These are phyloP conservation scores for Perccottus glenii DNA, from an alignment of 2,113 vertebrate genomes.

Conservation along the genomic window DNA sequence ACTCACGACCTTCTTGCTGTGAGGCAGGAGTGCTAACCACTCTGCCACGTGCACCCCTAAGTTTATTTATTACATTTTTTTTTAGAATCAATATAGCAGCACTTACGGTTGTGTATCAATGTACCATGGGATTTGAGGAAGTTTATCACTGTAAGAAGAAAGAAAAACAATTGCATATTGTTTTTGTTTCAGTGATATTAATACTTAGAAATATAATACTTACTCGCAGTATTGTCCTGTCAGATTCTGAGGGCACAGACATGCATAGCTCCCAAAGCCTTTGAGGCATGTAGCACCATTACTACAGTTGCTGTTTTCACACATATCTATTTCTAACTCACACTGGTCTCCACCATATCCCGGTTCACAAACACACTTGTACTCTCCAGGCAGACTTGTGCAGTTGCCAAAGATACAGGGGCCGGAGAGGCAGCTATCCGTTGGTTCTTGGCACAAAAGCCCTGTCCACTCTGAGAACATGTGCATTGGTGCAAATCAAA, in stretches of 20 bases:
- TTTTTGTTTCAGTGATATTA: no score
- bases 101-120: constrained; percentile 75
- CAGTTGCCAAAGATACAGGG: constrained; percentile 90
- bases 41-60: no score
- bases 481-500: constrained; percentile 81
- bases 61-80: no score
- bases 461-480: constrained; percentile 83
- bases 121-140: constrained; percentile 79
- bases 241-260: constrained; percentile 85
- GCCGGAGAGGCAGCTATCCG: constrained; percentile 76
- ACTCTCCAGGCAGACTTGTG: constrained; percentile 59
- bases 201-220: constrained; percentile 30
- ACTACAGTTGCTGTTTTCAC: constrained; percentile 81
- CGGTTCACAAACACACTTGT: constrained; percentile 82
- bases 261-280: constrained; percentile 79
- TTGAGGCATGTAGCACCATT: constrained; percentile 86
- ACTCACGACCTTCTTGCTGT: no score
- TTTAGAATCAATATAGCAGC: background rate
- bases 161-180: background rate
- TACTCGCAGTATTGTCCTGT: constrained; percentile 85
- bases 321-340: constrained; percentile 78
- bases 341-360: constrained; percentile 83
- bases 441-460: constrained; percentile 75
- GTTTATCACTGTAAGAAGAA: constrained; percentile 64
- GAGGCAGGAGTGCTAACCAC: no score